phyloP scores from a whole-genome alignment of 2,888 invertebrate species.

The Eupithecia vulgata region DNA sequence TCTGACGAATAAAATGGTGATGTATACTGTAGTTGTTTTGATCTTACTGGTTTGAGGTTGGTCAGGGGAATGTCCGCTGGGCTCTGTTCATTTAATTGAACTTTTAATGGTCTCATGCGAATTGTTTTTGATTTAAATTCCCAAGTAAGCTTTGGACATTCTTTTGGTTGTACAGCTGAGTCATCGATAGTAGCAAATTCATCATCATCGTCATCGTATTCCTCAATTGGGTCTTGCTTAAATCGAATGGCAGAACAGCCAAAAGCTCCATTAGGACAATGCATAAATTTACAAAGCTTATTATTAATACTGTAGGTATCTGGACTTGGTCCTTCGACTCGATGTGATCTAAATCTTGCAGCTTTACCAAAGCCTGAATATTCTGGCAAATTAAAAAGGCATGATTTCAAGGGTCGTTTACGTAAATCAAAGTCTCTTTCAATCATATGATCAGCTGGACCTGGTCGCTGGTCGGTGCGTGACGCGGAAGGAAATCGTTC shows the following conservation, averaged over 20 bases:
- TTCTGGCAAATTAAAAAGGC: slow-evolving; percentile 59
- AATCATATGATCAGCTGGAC: slow-evolving; percentile 64
- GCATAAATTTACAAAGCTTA: slow-evolving; percentile 50
- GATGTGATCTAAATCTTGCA: slow-evolving; percentile 58
- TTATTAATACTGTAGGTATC: slow-evolving; percentile 57
- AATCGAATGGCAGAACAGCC: slow-evolving; percentile 63
- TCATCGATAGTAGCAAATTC: slow-evolving; percentile 29
- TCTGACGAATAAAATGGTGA: slow-evolving; percentile 70
- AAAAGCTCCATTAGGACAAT: slow-evolving; percentile 63
- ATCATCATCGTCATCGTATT: slow-evolving; percentile 39
- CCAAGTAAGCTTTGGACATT: slow-evolving; percentile 60
- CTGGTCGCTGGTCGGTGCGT: slow-evolving; percentile 54
- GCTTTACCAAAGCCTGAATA: slow-evolving; percentile 68
- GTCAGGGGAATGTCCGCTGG: slow-evolving; percentile 58
- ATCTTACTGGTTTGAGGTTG: slow-evolving; percentile 41
- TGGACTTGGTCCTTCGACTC: slow-evolving; percentile 65
- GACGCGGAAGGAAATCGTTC: slow-evolving; percentile 52
- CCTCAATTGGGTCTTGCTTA: slow-evolving; percentile 50
- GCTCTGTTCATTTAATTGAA: slow-evolving; percentile 55
- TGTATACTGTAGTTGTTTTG: slow-evolving; percentile 50
- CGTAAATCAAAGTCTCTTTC: slow-evolving; percentile 65
- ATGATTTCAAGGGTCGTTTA: slow-evolving; percentile 47
- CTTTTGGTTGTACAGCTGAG: slow-evolving; percentile 8
- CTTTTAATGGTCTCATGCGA: slow-evolving; percentile 61
- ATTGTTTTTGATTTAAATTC: slow-evolving; percentile 67